These are phyloP conservation scores for Homalodisca vitripennis DNA, from an alignment of 1,140 invertebrate genomes.

Conservation along the genomic window DNA sequence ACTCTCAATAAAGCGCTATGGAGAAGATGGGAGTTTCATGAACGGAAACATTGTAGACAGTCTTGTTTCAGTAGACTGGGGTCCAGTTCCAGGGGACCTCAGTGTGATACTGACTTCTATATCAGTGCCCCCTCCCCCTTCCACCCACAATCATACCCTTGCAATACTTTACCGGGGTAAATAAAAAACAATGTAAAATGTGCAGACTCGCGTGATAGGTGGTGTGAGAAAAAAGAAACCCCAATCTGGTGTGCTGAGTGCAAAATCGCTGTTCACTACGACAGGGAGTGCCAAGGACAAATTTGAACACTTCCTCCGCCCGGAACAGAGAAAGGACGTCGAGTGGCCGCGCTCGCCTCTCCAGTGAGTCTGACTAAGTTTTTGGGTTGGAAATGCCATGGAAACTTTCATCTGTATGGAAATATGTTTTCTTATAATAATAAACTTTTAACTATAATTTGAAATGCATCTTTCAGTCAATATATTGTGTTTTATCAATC, in stretches of 20 bases:
- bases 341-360: too few relatives aligned
- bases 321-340: too few relatives aligned
- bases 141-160: not conserved
- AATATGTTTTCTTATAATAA: too few relatives aligned
- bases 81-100: not conserved
- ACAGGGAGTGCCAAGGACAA: not conserved
- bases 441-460: too few relatives aligned
- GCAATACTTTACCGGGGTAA: not conserved
- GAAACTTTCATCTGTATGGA: too few relatives aligned
- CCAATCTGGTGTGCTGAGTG: not conserved
- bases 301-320: not conserved
- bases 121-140: not conserved
- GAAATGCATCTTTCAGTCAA: too few relatives aligned
- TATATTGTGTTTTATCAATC: too few relatives aligned
- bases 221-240: not conserved
- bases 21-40: conserved; percentile 29
- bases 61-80: not conserved
- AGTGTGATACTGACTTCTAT: too few relatives aligned
- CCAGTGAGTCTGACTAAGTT: too few relatives aligned
- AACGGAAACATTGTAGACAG: not conserved
- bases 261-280: not conserved
- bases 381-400: too few relatives aligned
- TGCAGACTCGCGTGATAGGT: too few relatives aligned
- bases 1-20: not conserved
- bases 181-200: not conserved